Evolutionary conservation across 2,888 invertebrate genomes (phyloP), one percentile per base, ranked within the genome.

Genomic region (Chloroclysta siterata): DNA sequence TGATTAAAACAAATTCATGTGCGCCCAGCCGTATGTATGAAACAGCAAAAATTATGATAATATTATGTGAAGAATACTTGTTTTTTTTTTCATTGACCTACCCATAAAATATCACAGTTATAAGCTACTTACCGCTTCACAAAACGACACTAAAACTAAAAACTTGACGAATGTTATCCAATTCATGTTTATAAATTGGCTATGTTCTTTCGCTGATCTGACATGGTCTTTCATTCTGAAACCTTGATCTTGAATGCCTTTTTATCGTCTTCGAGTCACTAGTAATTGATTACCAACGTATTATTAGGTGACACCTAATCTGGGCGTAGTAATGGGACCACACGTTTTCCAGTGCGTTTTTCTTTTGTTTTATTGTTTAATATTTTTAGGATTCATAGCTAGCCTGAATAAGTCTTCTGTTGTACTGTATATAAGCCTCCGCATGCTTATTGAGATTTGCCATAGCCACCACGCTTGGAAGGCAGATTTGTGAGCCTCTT

Each of bases 161-260:
- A 86, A 82, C 69, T 83, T 84, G 0, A 81, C 66, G 44, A 85
- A 60, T 1, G 67, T 64, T 29, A 77, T 63, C 42, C 87, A 65
- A 63, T 83, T 70, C 85, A 84, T 85, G 64, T 65, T 53, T 57
- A 58, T 47, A 54, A 29, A 57, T 63, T 57, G 17, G 17, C 53
- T 52, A 17, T 57, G 64, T 48, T 64, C 60, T 58, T 65, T 63
- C 58, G 52, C 64, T 51, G 62, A 53, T 50, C 60, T 73, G 72
- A 74, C 83, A 84, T 83, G 70, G 70, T 74, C 76, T 72, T 61
- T 73, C 51, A 76, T 74, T 77, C 70, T 78, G 72, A 65, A 74
- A 69, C 72, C 71, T 78, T 72, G 72, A 78, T 79, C 72, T 73
- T 66, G 57, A 65, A 72, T 63, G 69, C 72, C 73, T 82, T 78